Percentiles rank a stretch among this genome's conserved stretches.
phyloP scores from a whole-genome alignment of 2,888 invertebrate genomes.

The Nysson spinosus region DNA sequence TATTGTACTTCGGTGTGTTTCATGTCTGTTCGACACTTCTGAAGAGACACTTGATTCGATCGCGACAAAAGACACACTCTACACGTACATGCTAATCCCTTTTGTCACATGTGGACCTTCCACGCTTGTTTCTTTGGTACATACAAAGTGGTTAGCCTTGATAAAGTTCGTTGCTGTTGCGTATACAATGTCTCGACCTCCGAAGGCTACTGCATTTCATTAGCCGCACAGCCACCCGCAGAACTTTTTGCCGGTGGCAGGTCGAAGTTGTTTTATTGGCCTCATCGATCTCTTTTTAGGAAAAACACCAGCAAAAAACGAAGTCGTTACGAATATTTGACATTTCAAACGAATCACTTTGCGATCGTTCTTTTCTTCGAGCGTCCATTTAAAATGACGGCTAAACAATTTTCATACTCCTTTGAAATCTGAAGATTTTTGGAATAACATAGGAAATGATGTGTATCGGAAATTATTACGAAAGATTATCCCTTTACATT shows the following conservation, averaged over 20 bases:
- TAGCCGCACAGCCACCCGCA: slow-evolving; percentile 40
- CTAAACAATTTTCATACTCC: no score
- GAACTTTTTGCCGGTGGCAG: slow-evolving; percentile 21
- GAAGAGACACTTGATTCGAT: slow-evolving; percentile 1
- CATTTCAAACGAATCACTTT: slow-evolving; percentile 1
- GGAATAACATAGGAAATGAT: no score
- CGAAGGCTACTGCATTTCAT: slow-evolving; percentile 55
- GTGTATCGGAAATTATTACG: no score
- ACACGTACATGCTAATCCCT: no score
- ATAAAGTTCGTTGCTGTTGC: slow-evolving; percentile 55
- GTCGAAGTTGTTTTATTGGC: slow-evolving; percentile 20
- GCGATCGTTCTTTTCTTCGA: no score
- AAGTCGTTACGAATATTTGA: not conserved
- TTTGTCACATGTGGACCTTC: not conserved
- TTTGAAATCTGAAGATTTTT: no score
- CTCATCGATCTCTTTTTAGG: slow-evolving; percentile 25
- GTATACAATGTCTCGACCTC: slow-evolving; percentile 49
- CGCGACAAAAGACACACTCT: slow-evolving; percentile 1
- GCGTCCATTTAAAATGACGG: no score
- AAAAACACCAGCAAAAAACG: slow-evolving; percentile 16
- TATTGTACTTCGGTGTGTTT: not conserved
- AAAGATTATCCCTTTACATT: no score
- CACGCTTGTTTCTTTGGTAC: not conserved
- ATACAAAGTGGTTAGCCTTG: slow-evolving; percentile 46
- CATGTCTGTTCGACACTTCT: not conserved